These are phyloP conservation scores for Drepana falcataria DNA, from an alignment of 2,888 invertebrate genomes.

Conservation along the genomic window DNA sequence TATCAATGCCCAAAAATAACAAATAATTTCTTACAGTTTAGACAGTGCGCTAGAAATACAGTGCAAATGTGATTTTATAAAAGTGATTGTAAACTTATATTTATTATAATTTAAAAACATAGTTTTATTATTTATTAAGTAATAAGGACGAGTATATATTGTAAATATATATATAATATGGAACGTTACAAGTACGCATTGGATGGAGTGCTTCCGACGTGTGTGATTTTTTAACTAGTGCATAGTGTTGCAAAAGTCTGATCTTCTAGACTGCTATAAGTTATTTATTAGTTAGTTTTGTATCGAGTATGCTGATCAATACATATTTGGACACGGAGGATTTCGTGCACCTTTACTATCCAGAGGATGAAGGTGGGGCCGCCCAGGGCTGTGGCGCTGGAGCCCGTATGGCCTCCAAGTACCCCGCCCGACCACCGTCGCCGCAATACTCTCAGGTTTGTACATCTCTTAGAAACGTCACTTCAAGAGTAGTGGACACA, in stretches of 20 bases:
- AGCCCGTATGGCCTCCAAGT: conserved; percentile 70
- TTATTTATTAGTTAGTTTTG: conserved; percentile 63
- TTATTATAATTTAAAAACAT: conserved; percentile 51
- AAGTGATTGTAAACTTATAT: conserved; percentile 55
- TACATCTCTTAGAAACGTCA: conserved; percentile 5
- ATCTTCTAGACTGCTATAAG: conserved; percentile 58
- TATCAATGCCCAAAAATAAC: conserved; percentile 6
- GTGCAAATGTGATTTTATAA: conserved; percentile 71
- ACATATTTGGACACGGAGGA: conserved; percentile 76
- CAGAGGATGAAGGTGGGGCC: conserved; percentile 67
- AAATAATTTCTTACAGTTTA: conserved; percentile 27
- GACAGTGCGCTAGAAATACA: conserved; percentile 43
- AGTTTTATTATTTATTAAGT: conserved; percentile 32
- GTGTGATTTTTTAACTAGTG: conserved; percentile 50
- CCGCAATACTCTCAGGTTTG: conserved; percentile 68
- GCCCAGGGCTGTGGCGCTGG: conserved; percentile 69
- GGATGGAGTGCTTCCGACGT: conserved; percentile 61
- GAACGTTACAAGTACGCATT: conserved; percentile 56
- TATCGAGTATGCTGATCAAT: conserved; percentile 72
- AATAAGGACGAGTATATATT: conserved; percentile 21
- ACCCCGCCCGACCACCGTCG: conserved; percentile 61
- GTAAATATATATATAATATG: conserved; percentile 33
- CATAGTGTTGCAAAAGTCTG: conserved; percentile 57
- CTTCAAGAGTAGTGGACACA: too few species aligned
- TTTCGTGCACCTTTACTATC: conserved; percentile 74